phyloP scores from a whole-genome alignment of 2,797 vertebrate genomes.

The Tiaroga cobitis region DNA sequence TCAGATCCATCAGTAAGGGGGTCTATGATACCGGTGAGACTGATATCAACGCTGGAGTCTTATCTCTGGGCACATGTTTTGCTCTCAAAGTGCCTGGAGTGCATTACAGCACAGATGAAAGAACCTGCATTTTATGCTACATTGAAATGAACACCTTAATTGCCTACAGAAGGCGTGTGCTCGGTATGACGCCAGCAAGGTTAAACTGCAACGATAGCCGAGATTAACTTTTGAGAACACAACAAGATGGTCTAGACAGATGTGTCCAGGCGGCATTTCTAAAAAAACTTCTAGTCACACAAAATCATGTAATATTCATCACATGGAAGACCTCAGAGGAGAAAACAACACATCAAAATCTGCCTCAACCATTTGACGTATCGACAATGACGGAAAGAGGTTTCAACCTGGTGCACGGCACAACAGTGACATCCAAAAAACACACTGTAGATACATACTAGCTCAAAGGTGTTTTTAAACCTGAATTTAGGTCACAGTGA shows the following conservation, averaged over 20 bases:
- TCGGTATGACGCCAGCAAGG: constrained; percentile 5
- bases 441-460: neutral
- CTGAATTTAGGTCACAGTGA: constrained; percentile 45
- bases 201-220: neutral
- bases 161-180: constrained; percentile 5
- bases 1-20: constrained; percentile 28
- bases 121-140: constrained; percentile 33
- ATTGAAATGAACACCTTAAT: constrained; percentile 49
- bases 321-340: constrained; percentile 11
- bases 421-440: neutral
- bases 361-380: neutral
- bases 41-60: constrained; percentile 27
- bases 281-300: neutral
- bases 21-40: constrained; percentile 5
- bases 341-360: constrained; percentile 8
- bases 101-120: constrained; percentile 51
- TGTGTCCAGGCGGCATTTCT: constrained; percentile 8
- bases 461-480: constrained; percentile 29
- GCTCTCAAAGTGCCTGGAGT: constrained; percentile 17
- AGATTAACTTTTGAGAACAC: neutral
- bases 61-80: constrained; percentile 47
- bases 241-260: constrained; percentile 6
- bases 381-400: neutral
- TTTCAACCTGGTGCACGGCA: constrained; percentile 9
- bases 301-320: constrained; percentile 35